Percentiles rank a stretch among this genome's conserved stretches.
Conservation (phyloP, 2,888 invertebrate genomes). For the Meiosimyza platycephala region DNA sequence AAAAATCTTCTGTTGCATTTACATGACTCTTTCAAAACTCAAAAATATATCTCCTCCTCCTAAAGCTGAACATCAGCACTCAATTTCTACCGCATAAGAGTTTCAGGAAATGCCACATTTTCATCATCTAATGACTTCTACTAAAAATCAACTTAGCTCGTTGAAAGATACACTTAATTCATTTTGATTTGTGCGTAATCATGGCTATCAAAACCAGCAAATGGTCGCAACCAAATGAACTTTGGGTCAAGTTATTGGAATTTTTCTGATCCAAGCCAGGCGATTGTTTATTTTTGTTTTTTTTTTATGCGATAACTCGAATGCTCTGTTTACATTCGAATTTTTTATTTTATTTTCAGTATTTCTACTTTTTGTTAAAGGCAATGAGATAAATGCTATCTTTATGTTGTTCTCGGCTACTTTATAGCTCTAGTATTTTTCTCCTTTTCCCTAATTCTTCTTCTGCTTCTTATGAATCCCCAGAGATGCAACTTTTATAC, state of each 20-base stretch:
- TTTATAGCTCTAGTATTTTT: constrained; percentile 21
- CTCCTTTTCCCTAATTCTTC: not conserved
- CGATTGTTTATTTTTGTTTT: not conserved
- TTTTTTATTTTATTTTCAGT: not conserved
- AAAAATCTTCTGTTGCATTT: too few species aligned
- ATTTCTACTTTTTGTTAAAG: not conserved
- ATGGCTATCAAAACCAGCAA: constrained; percentile 4
- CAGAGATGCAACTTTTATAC: not conserved
- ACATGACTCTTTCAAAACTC: too few species aligned
- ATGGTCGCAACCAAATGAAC: not conserved
- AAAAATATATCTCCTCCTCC: too few species aligned
- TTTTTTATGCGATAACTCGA: not conserved
- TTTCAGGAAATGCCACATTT: not conserved
- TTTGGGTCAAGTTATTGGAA: constrained; percentile 12
- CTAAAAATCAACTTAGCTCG: not conserved
- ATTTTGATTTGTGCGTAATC: not conserved
- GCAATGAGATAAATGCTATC: constrained; percentile 27
- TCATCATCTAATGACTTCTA: not conserved
- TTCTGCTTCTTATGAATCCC: constrained; percentile 3
- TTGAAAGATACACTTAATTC: not conserved
- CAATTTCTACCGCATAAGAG: too few species aligned
- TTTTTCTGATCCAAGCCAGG: not conserved
- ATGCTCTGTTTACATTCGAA: not conserved
- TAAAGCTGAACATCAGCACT: too few species aligned
- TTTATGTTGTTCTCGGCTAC: constrained; percentile 27